Evolutionary conservation across 2,888 invertebrate genomes (phyloP).

Genomic region (Physocephala rufipes): DNA sequence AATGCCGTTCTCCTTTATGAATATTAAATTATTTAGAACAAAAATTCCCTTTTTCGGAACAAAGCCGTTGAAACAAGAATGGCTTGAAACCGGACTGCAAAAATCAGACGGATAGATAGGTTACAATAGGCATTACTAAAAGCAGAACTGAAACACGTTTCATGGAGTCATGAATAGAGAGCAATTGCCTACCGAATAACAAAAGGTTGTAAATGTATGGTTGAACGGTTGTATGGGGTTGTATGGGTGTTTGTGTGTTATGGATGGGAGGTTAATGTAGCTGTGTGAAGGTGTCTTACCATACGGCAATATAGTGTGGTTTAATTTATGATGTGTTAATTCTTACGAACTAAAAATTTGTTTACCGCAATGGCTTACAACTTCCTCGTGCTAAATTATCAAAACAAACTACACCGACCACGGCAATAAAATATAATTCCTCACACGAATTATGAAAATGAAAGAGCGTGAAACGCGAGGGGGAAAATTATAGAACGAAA

Average conservation of each 20-base stretch:
- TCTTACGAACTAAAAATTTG: neutral
- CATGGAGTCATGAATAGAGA: neutral
- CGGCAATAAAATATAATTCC: neutral
- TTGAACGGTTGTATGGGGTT: neutral
- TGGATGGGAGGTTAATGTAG: neutral
- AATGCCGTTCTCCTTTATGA: too few relatives aligned
- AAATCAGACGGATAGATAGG: too few relatives aligned
- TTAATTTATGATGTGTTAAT: slow-evolving; percentile 14
- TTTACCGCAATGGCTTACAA: neutral
- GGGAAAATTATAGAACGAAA: too few relatives aligned
- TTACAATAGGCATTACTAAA: too few relatives aligned
- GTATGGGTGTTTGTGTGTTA: neutral
- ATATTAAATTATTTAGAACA: too few relatives aligned
- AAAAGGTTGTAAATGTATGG: neutral
- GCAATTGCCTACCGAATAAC: neutral
- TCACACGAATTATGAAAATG: too few relatives aligned
- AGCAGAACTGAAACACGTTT: too few relatives aligned
- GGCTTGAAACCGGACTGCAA: too few relatives aligned
- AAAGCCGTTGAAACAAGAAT: too few relatives aligned
- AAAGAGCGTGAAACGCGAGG: too few relatives aligned
- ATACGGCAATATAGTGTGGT: neutral
- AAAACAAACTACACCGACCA: neutral
- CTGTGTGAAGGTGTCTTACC: neutral
- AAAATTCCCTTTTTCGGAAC: too few relatives aligned
- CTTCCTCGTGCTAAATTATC: neutral